phyloP scores from a whole-genome alignment of 2,888 invertebrate genomes.

The Morpho deidamia region DNA sequence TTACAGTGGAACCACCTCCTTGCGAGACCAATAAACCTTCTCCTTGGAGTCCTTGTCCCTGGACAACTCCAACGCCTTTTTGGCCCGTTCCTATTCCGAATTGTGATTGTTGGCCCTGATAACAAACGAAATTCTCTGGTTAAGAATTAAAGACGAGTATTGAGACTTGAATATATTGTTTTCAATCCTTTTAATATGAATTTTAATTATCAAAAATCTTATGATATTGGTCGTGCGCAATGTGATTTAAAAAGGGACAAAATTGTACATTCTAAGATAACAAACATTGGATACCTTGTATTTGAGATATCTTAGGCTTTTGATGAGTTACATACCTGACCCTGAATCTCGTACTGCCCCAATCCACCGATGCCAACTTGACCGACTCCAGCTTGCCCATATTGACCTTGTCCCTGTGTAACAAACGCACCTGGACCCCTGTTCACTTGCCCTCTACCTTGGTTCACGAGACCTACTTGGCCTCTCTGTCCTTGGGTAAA shows the following conservation, averaged over 20 bases:
- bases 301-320: too few relatives aligned
- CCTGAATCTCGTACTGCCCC: conserved; percentile 15
- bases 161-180: neutral
- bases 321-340: conserved; percentile 6
- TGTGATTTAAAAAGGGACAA: too few relatives aligned
- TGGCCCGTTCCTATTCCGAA: conserved; percentile 1
- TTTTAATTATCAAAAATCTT: too few relatives aligned
- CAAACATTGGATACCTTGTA: too few relatives aligned
- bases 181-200: neutral
- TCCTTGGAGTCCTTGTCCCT: conserved; percentile 9
- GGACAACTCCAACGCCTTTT: conserved; percentile 5
- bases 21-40: conserved; percentile 10
- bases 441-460: conserved; percentile 3
- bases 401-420: conserved; percentile 7
- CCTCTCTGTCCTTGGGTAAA: conserved; percentile 14
- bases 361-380: conserved; percentile 21
- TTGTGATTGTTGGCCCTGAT: conserved; percentile 2
- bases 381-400: conserved; percentile 19
- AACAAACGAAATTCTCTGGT: too few relatives aligned
- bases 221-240: too few relatives aligned
- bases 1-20: conserved; percentile 13
- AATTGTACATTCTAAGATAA: too few relatives aligned
- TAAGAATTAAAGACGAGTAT: too few relatives aligned
- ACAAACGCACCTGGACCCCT: neutral
- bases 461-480: neutral